Percentiles rank a stretch among this genome's conserved stretches.
Evolutionary conservation across 2,797 vertebrate species (phyloP).

Genomic region (Phoebastria nigripes): DNA sequence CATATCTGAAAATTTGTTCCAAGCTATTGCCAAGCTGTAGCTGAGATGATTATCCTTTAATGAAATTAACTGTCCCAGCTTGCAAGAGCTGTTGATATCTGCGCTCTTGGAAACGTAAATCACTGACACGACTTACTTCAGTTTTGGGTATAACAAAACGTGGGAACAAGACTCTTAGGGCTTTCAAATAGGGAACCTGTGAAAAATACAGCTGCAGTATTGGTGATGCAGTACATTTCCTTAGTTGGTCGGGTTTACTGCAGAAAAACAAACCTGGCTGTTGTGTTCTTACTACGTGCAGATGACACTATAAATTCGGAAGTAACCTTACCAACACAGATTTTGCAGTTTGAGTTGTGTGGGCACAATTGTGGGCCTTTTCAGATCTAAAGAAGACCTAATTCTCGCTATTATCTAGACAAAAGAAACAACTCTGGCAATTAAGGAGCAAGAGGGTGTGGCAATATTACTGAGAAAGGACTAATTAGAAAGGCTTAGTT

Average conservation of each 20-base stretch:
- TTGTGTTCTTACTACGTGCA: background rate
- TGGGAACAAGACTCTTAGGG: background rate
- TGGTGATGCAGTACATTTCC: background rate
- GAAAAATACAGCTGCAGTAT: background rate
- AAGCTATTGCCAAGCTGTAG: background rate
- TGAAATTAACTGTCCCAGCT: constrained; percentile 13
- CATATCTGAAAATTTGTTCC: background rate
- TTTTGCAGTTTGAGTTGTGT: background rate
- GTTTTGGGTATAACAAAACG: background rate
- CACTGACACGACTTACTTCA: background rate
- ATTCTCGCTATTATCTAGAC: background rate
- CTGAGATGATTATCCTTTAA: constrained; percentile 38
- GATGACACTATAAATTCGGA: background rate
- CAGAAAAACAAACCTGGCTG: background rate
- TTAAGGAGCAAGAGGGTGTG: background rate
- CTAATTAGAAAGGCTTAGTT: background rate
- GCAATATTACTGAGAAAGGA: background rate
- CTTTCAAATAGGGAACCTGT: background rate
- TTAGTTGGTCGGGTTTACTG: background rate
- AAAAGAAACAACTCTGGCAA: background rate
- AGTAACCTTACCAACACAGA: background rate
- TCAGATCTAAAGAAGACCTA: background rate
- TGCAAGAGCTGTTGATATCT: background rate
- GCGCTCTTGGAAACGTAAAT: background rate
- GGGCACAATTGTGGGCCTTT: background rate